A percentile compares a stretch with the other conserved stretches of the same genome.
phyloP scores from a whole-genome alignment of 1,140 invertebrate genomes.

The Prorops nasuta region DNA sequence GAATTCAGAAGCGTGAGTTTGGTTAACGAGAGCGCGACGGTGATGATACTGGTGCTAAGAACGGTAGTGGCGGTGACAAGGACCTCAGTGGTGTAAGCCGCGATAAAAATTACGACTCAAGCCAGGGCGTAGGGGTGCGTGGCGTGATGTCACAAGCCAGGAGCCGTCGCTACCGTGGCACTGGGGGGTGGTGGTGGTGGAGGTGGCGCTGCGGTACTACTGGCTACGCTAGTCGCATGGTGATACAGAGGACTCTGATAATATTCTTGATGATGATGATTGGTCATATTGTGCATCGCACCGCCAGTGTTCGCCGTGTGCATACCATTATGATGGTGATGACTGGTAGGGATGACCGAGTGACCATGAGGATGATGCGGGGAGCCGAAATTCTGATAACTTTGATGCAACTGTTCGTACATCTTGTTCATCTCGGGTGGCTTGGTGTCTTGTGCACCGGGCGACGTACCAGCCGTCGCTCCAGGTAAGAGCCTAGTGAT shows the following conservation, averaged over 20 bases:
- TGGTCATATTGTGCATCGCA: conserved; percentile 63
- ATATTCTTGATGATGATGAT: conserved; percentile 69
- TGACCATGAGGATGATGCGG: conserved; percentile 47
- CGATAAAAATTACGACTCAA: conserved; percentile 55
- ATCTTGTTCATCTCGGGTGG: conserved; percentile 72
- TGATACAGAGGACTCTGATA: conserved; percentile 77
- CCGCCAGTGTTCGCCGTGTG: conserved; percentile 65
- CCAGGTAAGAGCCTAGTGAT: conserved; percentile 87
- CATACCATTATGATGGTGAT: conserved; percentile 52
- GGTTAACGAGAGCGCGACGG: too few species aligned
- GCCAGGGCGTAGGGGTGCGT: conserved; percentile 64
- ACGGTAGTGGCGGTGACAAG: conserved; percentile 1
- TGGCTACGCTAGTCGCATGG: conserved; percentile 66
- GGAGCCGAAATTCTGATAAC: conserved; percentile 45
- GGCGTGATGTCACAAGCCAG: conserved; percentile 70
- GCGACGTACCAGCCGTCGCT: conserved; percentile 69
- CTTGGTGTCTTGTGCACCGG: conserved; percentile 57
- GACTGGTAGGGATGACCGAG: conserved; percentile 32
- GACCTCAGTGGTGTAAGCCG: conserved; percentile 31
- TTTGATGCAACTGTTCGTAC: conserved; percentile 70
- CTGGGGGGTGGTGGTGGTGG: conserved; percentile 26
- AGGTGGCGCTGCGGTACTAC: conserved; percentile 47
- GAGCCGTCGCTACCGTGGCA: conserved; percentile 58
- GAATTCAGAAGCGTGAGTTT: too few species aligned
- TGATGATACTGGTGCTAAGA: conserved; percentile 12